A percentile compares a stretch with the other conserved stretches of the same genome.
Conservation (phyloP, 2,113 vertebrate species). For the Trematocara zebra region DNA sequence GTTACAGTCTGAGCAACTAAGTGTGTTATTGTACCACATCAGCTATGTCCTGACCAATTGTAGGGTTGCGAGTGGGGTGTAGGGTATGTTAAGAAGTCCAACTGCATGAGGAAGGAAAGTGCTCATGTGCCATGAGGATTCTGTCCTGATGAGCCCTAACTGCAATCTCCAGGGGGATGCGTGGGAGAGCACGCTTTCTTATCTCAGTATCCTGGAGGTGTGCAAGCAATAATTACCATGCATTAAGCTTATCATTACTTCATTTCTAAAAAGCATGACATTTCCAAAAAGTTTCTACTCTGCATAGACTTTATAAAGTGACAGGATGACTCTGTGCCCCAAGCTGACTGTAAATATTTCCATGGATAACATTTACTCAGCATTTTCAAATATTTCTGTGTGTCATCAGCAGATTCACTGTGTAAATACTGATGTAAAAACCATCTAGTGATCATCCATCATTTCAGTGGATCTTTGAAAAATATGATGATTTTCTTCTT, state of each 20-base stretch:
- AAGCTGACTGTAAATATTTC: not conserved
- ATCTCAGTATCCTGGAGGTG: not conserved
- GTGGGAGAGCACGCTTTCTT: not conserved
- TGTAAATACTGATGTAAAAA: not conserved
- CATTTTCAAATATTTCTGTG: not conserved
- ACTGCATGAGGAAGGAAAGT: not conserved
- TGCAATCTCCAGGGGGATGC: not conserved
- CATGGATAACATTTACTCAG: not conserved
- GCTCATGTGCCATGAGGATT: not conserved
- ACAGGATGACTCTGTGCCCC: not conserved
- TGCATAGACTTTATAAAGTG: not conserved
- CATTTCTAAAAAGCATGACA: not conserved
- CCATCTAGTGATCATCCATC: not conserved
- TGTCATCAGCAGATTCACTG: not conserved
- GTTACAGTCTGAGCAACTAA: not conserved
- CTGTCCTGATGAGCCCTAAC: not conserved
- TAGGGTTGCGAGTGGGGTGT: not conserved
- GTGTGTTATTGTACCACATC: not conserved
- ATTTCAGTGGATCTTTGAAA: not conserved
- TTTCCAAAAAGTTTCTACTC: not conserved
- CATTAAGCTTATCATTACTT: not conserved
- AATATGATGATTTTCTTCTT: not conserved
- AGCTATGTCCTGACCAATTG: fast-evolving
- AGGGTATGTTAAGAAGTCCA: not conserved
- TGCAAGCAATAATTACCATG: not conserved